Conservation (phyloP, 2,888 invertebrate genomes). For the Bellardia bayeri region DNA sequence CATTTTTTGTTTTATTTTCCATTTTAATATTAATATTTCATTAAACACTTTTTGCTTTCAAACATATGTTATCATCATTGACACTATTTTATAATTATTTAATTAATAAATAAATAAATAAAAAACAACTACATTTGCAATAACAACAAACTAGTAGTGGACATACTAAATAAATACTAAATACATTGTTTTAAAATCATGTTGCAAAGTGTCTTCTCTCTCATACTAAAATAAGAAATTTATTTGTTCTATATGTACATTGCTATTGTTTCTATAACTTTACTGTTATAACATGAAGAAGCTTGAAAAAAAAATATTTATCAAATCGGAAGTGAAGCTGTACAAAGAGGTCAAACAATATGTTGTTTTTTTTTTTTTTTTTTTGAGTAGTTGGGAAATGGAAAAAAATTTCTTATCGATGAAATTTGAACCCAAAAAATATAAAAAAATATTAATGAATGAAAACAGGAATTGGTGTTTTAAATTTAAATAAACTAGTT, state of each 20-base stretch:
- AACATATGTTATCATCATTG: constrained; percentile 70
- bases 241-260: constrained; percentile 7
- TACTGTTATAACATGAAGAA: background rate
- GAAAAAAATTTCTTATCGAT: constrained; percentile 52
- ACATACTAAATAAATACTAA: background rate
- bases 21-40: constrained; percentile 22
- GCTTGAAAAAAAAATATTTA: constrained; percentile 65
- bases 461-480: constrained; percentile 7
- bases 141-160: constrained; percentile 1
- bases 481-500: background rate
- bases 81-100: constrained; percentile 71
- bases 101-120: constrained; percentile 66
- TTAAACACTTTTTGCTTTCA: constrained; percentile 53
- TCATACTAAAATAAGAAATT: constrained; percentile 3
- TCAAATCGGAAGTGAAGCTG: constrained; percentile 80
- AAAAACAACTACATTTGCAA: constrained; percentile 6
- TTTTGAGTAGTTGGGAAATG: constrained; percentile 34
- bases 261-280: background rate
- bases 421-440: constrained; percentile 32
- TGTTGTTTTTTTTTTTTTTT: constrained; percentile 3
- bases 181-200: constrained; percentile 13
- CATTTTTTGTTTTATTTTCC: background rate
- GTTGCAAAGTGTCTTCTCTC: constrained; percentile 37
- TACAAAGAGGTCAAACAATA: constrained; percentile 75
- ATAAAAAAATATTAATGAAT: constrained; percentile 15